Evolutionary conservation across 2,888 invertebrate genomes (phyloP), one percentile per base, ranked within the genome.

Genomic region (Papilio elwesi): DNA sequence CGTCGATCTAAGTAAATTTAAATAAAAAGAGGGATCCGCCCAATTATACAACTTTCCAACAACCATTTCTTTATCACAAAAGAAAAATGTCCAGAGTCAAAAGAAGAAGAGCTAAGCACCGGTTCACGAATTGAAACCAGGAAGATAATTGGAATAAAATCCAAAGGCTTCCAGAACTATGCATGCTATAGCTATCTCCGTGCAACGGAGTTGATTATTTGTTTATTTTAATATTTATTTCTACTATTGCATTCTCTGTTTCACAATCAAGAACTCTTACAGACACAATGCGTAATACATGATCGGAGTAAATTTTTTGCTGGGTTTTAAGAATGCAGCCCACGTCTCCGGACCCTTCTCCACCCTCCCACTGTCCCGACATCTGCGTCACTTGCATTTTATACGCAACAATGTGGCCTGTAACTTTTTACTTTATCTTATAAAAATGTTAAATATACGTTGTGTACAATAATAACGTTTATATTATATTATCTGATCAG

Each of bases 351-450:
- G 78, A 78, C 80, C 82, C 85, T 81, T 78, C 79, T 77, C 85
- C 82, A 85, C 87, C 81, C 84, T 78, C 75, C 75, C 83, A 83
- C 85, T 86, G 85, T 81, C 79, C 78, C 81, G 47, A 78, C 81
- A 84, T 84, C 82, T 85, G 85, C 83, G 85, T 81, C 82, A 76
- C 83, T 81, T 89, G 89, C 90, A 89, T 90, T 89, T 88, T 88
- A 84, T 86, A 82, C 78, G 82, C 72, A 76, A 76, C 71, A 74
- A 73, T 74, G 62, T 70, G 72, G 67, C 48, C 53, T 26, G 26
- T 43, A 57, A 51, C 49, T 57, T 57, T 64, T 63, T 13, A 53
- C n/a, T 63, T 36, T 52, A 52, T 53, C 12, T 55, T 13, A n/a
- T 67, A 67, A 67, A 48, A 59, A 59, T 38, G 36, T n/a, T 36